Conservation (phyloP, 1,140 invertebrate species). For the Heliconius hewitsoni region DNA sequence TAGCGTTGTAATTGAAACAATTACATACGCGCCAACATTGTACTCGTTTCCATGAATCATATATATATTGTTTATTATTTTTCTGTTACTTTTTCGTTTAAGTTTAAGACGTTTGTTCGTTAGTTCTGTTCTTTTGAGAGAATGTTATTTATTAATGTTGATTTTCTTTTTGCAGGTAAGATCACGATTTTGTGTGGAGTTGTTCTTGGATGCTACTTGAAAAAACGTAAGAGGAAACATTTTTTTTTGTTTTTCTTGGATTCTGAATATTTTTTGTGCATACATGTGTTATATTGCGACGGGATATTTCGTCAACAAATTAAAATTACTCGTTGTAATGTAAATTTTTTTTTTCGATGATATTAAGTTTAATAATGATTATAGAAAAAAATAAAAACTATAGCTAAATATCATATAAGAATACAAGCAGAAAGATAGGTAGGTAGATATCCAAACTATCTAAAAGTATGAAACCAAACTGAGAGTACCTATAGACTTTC, state of each 20-base stretch:
- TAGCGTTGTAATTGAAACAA: conserved; percentile 8
- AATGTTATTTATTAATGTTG: background rate
- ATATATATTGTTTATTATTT: background rate
- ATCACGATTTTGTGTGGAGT: background rate
- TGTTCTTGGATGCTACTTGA: background rate
- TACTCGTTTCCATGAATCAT: background rate
- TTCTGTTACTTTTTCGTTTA: background rate
- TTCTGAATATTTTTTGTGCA: no score
- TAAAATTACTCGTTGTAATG: no score
- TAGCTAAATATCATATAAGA: no score
- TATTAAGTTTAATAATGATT: no score
- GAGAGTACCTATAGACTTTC: background rate
- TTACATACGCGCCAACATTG: background rate
- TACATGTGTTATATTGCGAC: no score
- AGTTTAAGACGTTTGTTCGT: background rate
- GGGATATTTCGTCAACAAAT: no score
- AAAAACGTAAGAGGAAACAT: background rate
- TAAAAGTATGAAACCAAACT: background rate
- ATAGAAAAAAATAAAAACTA: no score
- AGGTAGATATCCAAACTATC: background rate
- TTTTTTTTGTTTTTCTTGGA: background rate
- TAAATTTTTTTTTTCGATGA: no score
- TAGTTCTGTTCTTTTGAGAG: background rate
- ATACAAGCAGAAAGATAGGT: no score
- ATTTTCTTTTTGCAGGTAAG: conserved; percentile 7